A percentile compares a stretch with the other conserved stretches of the same genome.
Conservation (phyloP, 1,140 invertebrate genomes). For the Phenacoccus solenopsis region DNA sequence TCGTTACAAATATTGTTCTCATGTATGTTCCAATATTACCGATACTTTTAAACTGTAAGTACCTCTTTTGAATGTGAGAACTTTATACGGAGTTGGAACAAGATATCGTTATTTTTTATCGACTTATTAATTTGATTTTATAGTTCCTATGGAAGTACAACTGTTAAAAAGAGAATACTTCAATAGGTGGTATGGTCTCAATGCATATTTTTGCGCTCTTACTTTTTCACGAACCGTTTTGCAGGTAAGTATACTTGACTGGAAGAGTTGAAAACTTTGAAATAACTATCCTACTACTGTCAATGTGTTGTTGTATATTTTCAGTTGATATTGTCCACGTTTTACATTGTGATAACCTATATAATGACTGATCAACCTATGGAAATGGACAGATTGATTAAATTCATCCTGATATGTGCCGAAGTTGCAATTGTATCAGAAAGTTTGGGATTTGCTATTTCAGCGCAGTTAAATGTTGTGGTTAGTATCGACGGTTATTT, state of each 20-base stretch:
- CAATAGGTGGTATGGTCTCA: constrained; percentile 65
- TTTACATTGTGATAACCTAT: constrained; percentile 34
- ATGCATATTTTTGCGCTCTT: constrained; percentile 63
- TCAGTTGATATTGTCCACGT: constrained; percentile 31
- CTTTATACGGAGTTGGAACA: background rate
- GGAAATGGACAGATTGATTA: constrained; percentile 33
- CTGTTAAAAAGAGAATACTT: constrained; percentile 57
- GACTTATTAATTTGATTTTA: constrained; percentile 27
- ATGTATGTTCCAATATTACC: constrained; percentile 69
- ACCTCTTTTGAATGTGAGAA: background rate
- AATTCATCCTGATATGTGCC: constrained; percentile 53
- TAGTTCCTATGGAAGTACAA: constrained; percentile 58
- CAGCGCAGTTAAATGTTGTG: constrained; percentile 52
- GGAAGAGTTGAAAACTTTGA: background rate
- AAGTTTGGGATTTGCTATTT: constrained; percentile 56
- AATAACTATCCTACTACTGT: constrained; percentile 8
- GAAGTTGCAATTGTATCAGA: constrained; percentile 58
- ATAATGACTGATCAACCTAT: constrained; percentile 34
- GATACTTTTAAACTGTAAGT: constrained; percentile 60
- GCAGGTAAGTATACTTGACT: constrained; percentile 31
- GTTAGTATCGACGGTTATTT: constrained; percentile 39
- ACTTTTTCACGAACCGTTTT: constrained; percentile 57
- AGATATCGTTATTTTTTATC: background rate
- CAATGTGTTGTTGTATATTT: constrained; percentile 22
- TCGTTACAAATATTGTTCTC: constrained; percentile 58